Evolutionary conservation across 2,888 invertebrate genomes (phyloP).

Genomic region (Agonopterix subpropinquella): DNA sequence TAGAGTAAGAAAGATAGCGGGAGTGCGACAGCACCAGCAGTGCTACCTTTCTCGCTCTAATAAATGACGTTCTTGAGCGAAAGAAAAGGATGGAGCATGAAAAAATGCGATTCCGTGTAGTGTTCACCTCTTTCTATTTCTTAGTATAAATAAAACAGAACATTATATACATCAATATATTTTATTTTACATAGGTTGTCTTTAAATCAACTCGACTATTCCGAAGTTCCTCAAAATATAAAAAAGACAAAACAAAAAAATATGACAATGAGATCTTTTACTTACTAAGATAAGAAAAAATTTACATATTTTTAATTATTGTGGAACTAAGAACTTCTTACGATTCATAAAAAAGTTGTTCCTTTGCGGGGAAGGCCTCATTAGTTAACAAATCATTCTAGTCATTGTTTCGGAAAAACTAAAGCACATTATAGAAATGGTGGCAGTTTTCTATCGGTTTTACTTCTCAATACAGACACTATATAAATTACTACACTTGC

Average conservation of each 20-base stretch:
- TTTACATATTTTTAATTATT: slow-evolving; percentile 68
- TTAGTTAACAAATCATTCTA: slow-evolving; percentile 14
- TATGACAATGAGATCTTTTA: slow-evolving; percentile 75
- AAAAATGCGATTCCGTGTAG: too few relatives aligned
- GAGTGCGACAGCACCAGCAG: too few relatives aligned
- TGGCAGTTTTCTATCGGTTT: too few relatives aligned
- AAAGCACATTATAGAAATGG: too few relatives aligned
- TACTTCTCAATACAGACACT: too few relatives aligned
- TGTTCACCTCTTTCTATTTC: too few relatives aligned
- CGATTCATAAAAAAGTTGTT: slow-evolving; percentile 49
- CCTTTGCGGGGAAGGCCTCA: slow-evolving; percentile 48
- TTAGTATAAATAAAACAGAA: slow-evolving; percentile 4
- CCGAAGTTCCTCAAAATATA: slow-evolving; percentile 74
- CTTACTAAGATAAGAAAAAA: slow-evolving; percentile 74
- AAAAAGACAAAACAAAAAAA: slow-evolving; percentile 74
- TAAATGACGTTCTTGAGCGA: too few relatives aligned
- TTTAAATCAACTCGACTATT: slow-evolving; percentile 75
- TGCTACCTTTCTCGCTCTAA: too few relatives aligned
- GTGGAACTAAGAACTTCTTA: slow-evolving; percentile 70
- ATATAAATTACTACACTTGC: too few relatives aligned
- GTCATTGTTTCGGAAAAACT: not conserved
- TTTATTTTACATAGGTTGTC: slow-evolving; percentile 76
- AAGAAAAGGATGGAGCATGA: too few relatives aligned
- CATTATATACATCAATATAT: slow-evolving; percentile 74
- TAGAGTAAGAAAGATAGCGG: too few relatives aligned